Percentiles rank a stretch among this genome's conserved stretches.
These are phyloP conservation scores for Gopherus flavomarginatus DNA, from an alignment of 2,113 vertebrate species.

Conservation along the genomic window DNA sequence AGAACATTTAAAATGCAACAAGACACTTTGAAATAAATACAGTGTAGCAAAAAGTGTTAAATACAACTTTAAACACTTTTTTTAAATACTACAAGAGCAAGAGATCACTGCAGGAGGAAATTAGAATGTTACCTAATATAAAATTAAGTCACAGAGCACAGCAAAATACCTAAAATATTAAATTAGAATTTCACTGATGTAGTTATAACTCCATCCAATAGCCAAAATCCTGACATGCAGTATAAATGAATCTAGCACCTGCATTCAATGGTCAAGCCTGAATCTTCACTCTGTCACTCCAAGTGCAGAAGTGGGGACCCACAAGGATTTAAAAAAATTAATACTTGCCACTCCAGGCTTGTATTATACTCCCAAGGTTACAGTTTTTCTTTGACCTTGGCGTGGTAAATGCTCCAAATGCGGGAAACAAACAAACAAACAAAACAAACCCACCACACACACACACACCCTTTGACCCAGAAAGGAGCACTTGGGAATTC, in stretches of 20 bases:
- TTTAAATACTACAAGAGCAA: not conserved
- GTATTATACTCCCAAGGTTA: no score
- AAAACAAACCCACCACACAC: no score
- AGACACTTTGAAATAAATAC: not conserved
- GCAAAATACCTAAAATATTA: not conserved
- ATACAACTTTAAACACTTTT: not conserved
- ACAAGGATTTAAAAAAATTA: no score
- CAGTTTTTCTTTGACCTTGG: no score
- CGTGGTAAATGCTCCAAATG: no score
- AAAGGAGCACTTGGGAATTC: no score
- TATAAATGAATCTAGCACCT: not conserved
- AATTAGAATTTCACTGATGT: not conserved
- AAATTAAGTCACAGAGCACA: slow-evolving; percentile 6
- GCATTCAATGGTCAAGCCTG: not conserved
- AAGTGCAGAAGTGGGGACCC: no score
- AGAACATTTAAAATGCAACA: not conserved
- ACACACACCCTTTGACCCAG: no score
- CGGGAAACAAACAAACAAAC: no score
- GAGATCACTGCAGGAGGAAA: not conserved
- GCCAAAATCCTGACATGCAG: not conserved
- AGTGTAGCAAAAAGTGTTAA: not conserved
- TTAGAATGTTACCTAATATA: not conserved
- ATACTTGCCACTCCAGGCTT: no score
- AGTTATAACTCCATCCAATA: not conserved
- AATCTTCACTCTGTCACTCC: no score